Conservation (phyloP, 2,888 invertebrate species). For the Apodemia zela region DNA sequence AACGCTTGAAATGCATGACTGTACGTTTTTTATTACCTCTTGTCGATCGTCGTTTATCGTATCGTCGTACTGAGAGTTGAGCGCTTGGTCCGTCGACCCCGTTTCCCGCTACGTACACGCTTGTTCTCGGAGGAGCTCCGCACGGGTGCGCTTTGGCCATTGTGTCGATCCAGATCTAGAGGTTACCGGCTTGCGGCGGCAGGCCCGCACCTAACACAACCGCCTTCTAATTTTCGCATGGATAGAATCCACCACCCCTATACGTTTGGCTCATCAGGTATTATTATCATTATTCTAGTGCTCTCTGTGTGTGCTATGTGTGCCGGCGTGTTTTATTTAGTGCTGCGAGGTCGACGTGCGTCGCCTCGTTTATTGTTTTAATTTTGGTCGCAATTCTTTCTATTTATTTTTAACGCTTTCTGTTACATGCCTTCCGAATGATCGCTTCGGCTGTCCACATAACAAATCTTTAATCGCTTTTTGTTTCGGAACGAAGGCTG, state of each 20-base stretch:
- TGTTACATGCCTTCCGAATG: slow-evolving; percentile 81
- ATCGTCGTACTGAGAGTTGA: slow-evolving; percentile 75
- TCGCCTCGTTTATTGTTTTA: slow-evolving; percentile 49
- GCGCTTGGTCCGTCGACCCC: slow-evolving; percentile 73
- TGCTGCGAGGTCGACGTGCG: slow-evolving; percentile 59
- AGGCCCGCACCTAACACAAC: slow-evolving; percentile 78
- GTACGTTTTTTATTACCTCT: slow-evolving; percentile 86
- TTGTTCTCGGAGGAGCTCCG: slow-evolving; percentile 71
- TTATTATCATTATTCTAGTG: slow-evolving; percentile 75
- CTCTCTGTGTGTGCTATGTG: slow-evolving; percentile 74
- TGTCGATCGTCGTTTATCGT: slow-evolving; percentile 74
- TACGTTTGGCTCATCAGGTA: slow-evolving; percentile 81
- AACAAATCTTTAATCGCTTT: slow-evolving; percentile 76
- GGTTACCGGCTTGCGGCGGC: slow-evolving; percentile 72
- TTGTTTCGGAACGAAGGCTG: slow-evolving; percentile 78
- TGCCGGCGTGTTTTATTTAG: slow-evolving; percentile 68
- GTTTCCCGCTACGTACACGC: slow-evolving; percentile 80
- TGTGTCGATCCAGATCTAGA: slow-evolving; percentile 69
- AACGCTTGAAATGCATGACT: slow-evolving; percentile 93
- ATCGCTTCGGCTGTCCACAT: slow-evolving; percentile 76
- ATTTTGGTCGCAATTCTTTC: slow-evolving; percentile 69
- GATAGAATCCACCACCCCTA: slow-evolving; percentile 78
- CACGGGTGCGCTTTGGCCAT: slow-evolving; percentile 77
- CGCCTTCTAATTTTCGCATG: slow-evolving; percentile 79
- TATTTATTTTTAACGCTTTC: slow-evolving; percentile 78